A percentile compares a stretch with the other conserved stretches of the same genome.
Conservation (phyloP, 2,888 invertebrate genomes). For the Aplocera efformata region DNA sequence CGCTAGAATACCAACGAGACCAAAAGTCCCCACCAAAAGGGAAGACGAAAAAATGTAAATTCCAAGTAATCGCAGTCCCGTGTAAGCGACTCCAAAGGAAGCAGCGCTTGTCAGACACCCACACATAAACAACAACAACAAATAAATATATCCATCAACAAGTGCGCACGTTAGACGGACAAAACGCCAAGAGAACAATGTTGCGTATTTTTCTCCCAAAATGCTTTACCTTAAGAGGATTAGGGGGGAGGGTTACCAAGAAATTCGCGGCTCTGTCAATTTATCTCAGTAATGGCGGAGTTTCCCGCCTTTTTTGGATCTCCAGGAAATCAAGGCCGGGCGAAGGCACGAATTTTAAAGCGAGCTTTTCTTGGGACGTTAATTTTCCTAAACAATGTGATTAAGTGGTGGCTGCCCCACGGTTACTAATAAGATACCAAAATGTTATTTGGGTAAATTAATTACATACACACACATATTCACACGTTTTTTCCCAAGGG, state of each 20-base stretch:
- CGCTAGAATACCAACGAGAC: no score
- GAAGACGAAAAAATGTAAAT: no score
- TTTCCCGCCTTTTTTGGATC: conserved; percentile 71
- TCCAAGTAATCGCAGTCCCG: no score
- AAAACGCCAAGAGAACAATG: conserved; percentile 20
- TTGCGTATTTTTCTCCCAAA: conserved; percentile 35
- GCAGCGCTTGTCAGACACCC: no score
- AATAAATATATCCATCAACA: conserved; percentile 23
- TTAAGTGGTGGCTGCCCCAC: conserved; percentile 48
- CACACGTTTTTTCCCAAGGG: no score
- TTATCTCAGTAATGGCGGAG: conserved; percentile 69
- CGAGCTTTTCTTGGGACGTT: conserved; percentile 52
- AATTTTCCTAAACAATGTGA: conserved; percentile 61
- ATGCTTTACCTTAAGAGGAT: conserved; percentile 48
- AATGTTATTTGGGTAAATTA: no score
- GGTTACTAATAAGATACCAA: no score
- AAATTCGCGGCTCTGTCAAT: conserved; percentile 56
- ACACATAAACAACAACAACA: no score
- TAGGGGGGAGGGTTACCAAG: conserved; percentile 34
- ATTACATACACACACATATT: no score
- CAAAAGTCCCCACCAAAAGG: no score
- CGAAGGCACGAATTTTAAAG: conserved; percentile 54
- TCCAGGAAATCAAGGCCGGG: conserved; percentile 51
- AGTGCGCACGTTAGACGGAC: conserved; percentile 25
- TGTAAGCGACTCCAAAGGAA: no score